These are phyloP conservation scores for Linhomoeus sp. DNA, from an alignment of 2,888 invertebrate species.

Conservation along the genomic window DNA sequence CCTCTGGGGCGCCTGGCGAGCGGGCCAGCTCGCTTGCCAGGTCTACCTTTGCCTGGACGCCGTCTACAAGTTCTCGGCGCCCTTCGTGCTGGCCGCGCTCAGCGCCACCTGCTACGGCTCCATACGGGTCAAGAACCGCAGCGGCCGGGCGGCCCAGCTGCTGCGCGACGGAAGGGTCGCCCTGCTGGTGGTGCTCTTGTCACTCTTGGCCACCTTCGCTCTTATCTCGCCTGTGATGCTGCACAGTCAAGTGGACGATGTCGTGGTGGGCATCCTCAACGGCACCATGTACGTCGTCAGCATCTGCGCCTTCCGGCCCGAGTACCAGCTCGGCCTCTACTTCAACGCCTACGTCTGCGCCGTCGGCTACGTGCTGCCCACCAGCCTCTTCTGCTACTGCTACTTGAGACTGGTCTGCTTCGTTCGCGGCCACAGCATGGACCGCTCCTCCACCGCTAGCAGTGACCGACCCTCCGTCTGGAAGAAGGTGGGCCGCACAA, in stretches of 20 bases:
- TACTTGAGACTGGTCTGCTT: conserved; percentile 11
- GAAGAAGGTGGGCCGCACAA: too few species aligned
- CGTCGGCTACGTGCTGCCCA: conserved; percentile 11
- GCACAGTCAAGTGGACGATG: too few species aligned
- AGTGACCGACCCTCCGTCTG: too few species aligned
- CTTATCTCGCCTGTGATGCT: not conserved
- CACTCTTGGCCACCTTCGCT: not conserved
- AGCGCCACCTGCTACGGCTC: conserved; percentile 2
- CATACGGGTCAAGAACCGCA: not conserved
- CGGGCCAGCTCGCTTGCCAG: not conserved
- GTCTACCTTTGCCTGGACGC: not conserved
- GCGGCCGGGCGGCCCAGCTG: not conserved
- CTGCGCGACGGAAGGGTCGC: not conserved
- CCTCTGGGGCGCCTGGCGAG: not conserved
- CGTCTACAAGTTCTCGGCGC: not conserved
- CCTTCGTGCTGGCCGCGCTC: conserved; percentile 1
- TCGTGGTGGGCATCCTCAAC: not conserved
- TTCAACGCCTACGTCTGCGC: conserved; percentile 7
- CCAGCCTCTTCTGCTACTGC: conserved; percentile 11
- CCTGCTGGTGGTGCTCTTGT: not conserved
- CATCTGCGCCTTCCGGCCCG: not conserved
- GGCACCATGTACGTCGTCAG: not conserved
- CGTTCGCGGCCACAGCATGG: conserved; percentile 1
- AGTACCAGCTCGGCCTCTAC: not conserved
- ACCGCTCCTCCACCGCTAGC: not conserved